These are phyloP conservation scores for Drosophila affinis DNA, from an alignment of 2,888 invertebrate species.

Conservation along the genomic window DNA sequence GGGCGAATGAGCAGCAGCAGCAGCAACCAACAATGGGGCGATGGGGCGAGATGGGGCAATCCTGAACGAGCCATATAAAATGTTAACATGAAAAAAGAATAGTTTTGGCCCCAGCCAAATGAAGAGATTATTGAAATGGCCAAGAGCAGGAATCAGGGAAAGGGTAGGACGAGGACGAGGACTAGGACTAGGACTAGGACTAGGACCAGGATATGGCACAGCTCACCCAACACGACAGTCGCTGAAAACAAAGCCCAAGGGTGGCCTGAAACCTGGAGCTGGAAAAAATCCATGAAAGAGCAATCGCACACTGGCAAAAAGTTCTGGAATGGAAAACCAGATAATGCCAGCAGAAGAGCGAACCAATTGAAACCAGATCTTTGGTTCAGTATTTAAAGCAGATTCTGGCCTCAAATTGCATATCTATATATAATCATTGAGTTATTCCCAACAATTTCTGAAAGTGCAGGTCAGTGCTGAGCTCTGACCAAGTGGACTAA, in stretches of 20 bases:
- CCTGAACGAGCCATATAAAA: slow-evolving; percentile 61
- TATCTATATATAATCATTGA: too few relatives aligned
- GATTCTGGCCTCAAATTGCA: too few relatives aligned
- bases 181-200: neutral
- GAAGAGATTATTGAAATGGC: slow-evolving; percentile 79
- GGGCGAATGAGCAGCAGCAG: slow-evolving; percentile 66
- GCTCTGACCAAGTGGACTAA: slow-evolving; percentile 30
- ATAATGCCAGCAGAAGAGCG: neutral
- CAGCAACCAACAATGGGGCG: slow-evolving; percentile 25
- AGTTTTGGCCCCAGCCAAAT: slow-evolving; percentile 59
- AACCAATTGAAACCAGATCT: too few relatives aligned
- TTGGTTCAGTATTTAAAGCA: too few relatives aligned
- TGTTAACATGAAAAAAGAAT: slow-evolving; percentile 68
- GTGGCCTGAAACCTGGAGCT: slow-evolving; percentile 23
- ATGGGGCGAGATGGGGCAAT: slow-evolving; percentile 2
- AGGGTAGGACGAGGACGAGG: neutral
- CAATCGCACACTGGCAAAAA: slow-evolving; percentile 21
- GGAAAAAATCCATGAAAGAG: slow-evolving; percentile 25
- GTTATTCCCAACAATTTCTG: neutral
- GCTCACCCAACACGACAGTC: slow-evolving; percentile 21
- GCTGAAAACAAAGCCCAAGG: slow-evolving; percentile 55
- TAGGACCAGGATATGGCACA: neutral
- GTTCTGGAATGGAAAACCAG: neutral
- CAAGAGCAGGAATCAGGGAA: slow-evolving; percentile 34
- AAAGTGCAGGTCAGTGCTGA: neutral